Base-by-base conservation (phyloP, 1,140 invertebrate genomes). In the Drosophila rhopaloa region DNA sequence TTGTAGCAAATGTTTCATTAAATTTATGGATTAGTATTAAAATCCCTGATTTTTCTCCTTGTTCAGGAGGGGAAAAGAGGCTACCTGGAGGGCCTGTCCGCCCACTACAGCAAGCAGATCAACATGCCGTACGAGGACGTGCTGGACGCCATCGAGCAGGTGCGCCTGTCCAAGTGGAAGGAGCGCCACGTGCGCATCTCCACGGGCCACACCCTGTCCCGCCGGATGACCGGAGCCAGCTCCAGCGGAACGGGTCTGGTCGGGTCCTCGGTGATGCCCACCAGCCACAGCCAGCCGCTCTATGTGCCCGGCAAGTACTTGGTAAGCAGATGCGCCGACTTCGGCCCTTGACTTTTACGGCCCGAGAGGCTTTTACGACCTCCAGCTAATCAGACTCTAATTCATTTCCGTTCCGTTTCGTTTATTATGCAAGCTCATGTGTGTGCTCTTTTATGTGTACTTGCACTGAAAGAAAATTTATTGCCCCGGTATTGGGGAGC, bases 271-370 rank as follows among this genome's bases (percentile, higher is more conserved):
- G 81, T 91, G 47, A 82, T 93, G 76, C 93, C 93, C 38, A 92
- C 86, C 66, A 92, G 91, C 59, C 91, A 92, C 71, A 92, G 91
- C 44, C 96, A 97, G 92, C 96, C 96, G 50, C 95, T 97, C 91
- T 97, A 97, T 93, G 96, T 97, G 76, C 96, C 96, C 70, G 96
- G 96, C 91, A 97, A 97, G 94, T 97, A 97, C 93, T 97, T 96
- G 94, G 96, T 97, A 93, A 96, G 95, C 91, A 74, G 38, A 51
- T 48, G 54, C 60, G 29, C 24, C 59, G 63, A 76, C 59, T 71
- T 50, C 59, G 70, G 72, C 56, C 67, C 27, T n/a, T n/a, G 59
- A 38, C 59, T 86, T 84, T 86, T 86, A 86, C 65, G 60, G 75
- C 54, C 57, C 1, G 32, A 48, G 38, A 48, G 63, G 61, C 58